Conservation (phyloP, 2,888 invertebrate species). For the Pterobdella sp. region DNA sequence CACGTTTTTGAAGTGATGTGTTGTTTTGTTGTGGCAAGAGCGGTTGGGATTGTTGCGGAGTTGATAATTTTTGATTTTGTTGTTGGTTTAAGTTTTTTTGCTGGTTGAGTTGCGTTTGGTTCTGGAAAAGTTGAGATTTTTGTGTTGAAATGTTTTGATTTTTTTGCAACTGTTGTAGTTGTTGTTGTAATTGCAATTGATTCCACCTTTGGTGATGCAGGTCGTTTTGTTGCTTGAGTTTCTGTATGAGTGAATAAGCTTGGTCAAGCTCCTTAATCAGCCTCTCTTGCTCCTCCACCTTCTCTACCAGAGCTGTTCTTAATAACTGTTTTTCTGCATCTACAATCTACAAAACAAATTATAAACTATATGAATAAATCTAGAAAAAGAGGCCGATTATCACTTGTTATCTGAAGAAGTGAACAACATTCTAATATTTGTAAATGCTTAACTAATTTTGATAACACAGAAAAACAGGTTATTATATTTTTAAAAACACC, state of each 20-base stretch:
- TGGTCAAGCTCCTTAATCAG: constrained; percentile 37
- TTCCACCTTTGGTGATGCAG: constrained; percentile 21
- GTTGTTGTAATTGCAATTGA: constrained; percentile 30
- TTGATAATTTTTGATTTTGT: background rate
- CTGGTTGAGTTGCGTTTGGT: background rate
- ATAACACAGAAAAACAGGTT: too few relatives aligned
- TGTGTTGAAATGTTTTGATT: constrained; percentile 1
- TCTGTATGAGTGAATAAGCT: constrained; percentile 36
- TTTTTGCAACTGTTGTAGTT: constrained; percentile 18
- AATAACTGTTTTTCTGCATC: constrained; percentile 25
- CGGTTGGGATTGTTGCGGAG: background rate
- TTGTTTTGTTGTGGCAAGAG: background rate
- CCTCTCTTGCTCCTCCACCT: constrained; percentile 19
- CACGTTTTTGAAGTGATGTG: constrained; percentile 6
- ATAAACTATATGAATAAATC: background rate
- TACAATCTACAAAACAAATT: background rate
- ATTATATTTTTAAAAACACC: too few relatives aligned
- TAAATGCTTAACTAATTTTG: too few relatives aligned
- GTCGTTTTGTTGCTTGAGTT: constrained; percentile 28
- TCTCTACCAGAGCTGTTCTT: constrained; percentile 20
- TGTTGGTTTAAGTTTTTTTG: constrained; percentile 1
- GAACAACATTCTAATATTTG: too few relatives aligned
- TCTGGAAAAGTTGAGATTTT: background rate
- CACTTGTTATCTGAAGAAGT: too few relatives aligned
- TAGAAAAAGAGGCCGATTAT: too few relatives aligned